Base-by-base conservation (phyloP, 2,113 vertebrate genomes). In the Nettapus auritus region DNA sequence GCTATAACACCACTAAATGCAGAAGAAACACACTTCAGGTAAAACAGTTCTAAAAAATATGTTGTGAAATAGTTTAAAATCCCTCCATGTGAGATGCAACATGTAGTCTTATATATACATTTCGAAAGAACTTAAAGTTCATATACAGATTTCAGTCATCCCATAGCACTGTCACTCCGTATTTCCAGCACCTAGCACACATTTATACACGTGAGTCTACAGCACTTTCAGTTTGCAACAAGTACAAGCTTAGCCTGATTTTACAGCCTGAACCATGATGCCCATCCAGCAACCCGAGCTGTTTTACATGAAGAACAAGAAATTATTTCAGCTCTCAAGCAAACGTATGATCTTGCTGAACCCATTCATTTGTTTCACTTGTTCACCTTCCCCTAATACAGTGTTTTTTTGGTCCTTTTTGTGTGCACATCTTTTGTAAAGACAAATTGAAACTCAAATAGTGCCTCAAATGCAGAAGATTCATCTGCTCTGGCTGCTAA, bases 21-120 rank as follows among this genome's bases (percentile, higher is more conserved):
- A 53, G 66, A 73, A 82, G 13, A 31, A 85, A 25, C 0, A 1
- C 17, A 16, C 22, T 48, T 44, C 3, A 26, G 34, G 15, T n/a
- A 20, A 82, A 90, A 81, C 29, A 57, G 2, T 22, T 44, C 50
- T 25, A 67, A 91, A 29, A 79, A 85, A 63, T 9, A 17, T 0
- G 1, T 34, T 26, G 29, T 19, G 18, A 57, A 77, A 42, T 1
- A 59, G 29, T 68, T 88, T 64, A 38, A 84, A 46, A 73, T 57
- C 12, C 16, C 15, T 57, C 25, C 13, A 9, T 1, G 6, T 40
- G 64, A 46, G 36, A 73, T 33, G 36, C 4, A 36, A 67, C 17
- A 14, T 0, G 0, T 0, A 23, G 19, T 23, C 52, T 42, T 14
- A 3, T 20, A 44, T 9, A 26, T 4, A 4, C 11, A 9, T 33